These are phyloP conservation scores for Drosophila kohkoa DNA, from an alignment of 1,140 invertebrate species.

Conservation along the genomic window DNA sequence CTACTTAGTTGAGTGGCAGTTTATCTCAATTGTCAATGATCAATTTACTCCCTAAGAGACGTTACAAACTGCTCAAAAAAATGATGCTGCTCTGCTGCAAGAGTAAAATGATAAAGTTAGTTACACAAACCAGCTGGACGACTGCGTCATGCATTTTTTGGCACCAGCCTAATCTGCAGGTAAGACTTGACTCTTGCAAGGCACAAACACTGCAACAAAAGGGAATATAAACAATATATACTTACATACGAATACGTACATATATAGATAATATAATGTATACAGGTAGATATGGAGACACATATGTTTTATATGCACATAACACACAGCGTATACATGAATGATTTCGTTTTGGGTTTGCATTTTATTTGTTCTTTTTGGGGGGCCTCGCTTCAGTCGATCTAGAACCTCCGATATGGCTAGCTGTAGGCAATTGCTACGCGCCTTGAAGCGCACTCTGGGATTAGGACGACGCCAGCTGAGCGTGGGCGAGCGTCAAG, in stretches of 20 bases:
- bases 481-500: slow-evolving; percentile 79
- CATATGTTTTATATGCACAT: slow-evolving; percentile 20
- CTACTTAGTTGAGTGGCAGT: too few species aligned
- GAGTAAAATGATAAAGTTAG: background rate
- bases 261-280: slow-evolving; percentile 15
- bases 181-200: slow-evolving; percentile 41
- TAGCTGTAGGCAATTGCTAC: slow-evolving; percentile 53
- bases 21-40: too few species aligned
- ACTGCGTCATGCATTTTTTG: slow-evolving; percentile 15
- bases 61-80: background rate
- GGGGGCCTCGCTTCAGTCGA: slow-evolving; percentile 58
- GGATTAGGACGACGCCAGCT: slow-evolving; percentile 60
- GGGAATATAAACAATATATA: slow-evolving; percentile 8
- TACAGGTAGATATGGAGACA: slow-evolving; percentile 20
- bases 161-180: slow-evolving; percentile 63
- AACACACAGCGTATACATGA: slow-evolving; percentile 39
- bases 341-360: slow-evolving; percentile 53
- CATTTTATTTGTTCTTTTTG: slow-evolving; percentile 19
- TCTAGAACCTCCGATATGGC: slow-evolving; percentile 56
- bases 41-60: background rate
- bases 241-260: slow-evolving; percentile 5
- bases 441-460: slow-evolving; percentile 55
- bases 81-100: background rate
- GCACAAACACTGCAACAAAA: background rate
- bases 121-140: slow-evolving; percentile 3